Evolutionary conservation across 1,140 invertebrate species (phyloP).

Genomic region (Drosophila sproati): DNA sequence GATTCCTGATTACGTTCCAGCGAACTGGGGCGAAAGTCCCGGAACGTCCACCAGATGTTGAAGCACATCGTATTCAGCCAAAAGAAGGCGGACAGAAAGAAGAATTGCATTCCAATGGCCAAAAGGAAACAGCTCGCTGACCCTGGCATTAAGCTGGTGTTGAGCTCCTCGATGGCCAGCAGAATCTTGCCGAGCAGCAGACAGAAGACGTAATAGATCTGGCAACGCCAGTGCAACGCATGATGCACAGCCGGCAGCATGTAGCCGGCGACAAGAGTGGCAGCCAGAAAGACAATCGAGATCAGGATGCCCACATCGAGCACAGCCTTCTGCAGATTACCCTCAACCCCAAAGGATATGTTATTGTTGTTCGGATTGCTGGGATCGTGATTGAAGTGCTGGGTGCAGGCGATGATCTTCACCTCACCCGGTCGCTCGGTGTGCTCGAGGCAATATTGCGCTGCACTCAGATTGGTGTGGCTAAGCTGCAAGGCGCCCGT

Average conservation of each 20-base stretch:
- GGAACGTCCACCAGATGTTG: conserved; percentile 97
- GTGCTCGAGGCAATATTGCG: conserved; percentile 80
- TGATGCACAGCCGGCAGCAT: conserved; percentile 92
- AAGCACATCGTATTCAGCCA: conserved; percentile 98
- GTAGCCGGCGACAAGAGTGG: conserved; percentile 90
- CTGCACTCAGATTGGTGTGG: conserved; percentile 50
- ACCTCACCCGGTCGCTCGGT: conserved; percentile 75
- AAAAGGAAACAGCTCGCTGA: conserved; percentile 88
- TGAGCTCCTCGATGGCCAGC: conserved; percentile 87
- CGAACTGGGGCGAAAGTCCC: conserved; percentile 92
- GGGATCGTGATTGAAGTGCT: conserved; percentile 80
- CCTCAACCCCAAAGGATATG: conserved; percentile 37
- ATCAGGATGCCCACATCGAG: conserved; percentile 91
- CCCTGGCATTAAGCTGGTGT: conserved; percentile 85
- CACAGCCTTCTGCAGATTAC: conserved; percentile 87
- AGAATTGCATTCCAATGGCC: conserved; percentile 95
- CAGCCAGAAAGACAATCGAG: conserved; percentile 91
- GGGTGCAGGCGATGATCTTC: conserved; percentile 88
- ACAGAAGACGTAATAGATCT: conserved; percentile 92
- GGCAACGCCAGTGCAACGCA: conserved; percentile 93
- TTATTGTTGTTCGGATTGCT: not conserved
- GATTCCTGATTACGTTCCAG: conserved; percentile 93
- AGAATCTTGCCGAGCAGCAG: conserved; percentile 91
- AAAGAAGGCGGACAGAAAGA: conserved; percentile 96
- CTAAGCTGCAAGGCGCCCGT: conserved; percentile 50